phyloP scores from a whole-genome alignment of 2,113 vertebrate genomes.

The Myrmecobius fasciatus region DNA sequence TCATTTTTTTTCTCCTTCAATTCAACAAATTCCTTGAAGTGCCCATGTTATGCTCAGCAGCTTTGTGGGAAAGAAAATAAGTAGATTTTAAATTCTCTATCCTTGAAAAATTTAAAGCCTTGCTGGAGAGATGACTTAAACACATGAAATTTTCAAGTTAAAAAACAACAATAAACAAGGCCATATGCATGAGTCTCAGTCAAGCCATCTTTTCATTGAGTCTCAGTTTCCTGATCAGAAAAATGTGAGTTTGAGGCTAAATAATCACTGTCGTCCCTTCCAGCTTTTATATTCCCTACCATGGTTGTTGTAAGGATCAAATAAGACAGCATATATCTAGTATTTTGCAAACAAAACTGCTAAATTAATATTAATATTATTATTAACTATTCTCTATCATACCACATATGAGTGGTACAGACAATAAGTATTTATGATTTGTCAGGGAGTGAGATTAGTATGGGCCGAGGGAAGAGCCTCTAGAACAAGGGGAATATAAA shows the following conservation, averaged over 20 bases:
- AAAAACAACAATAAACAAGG: background rate
- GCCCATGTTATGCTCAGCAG: background rate
- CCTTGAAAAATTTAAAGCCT: conserved; percentile 13
- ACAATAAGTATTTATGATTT: background rate
- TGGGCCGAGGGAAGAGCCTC: background rate
- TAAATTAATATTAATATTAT: background rate
- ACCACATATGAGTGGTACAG: background rate
- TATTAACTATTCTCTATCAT: background rate
- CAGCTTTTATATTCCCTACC: background rate
- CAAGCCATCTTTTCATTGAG: background rate
- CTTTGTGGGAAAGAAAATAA: background rate
- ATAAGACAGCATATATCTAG: background rate
- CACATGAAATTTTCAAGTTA: background rate
- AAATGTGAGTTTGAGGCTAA: background rate
- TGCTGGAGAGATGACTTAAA: background rate
- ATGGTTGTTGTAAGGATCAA: background rate
- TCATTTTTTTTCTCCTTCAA: background rate
- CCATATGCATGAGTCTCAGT: too few species aligned
- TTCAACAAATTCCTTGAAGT: background rate
- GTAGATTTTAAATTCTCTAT: background rate
- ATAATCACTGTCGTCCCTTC: background rate
- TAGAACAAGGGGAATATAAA: background rate
- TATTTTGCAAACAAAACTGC: background rate
- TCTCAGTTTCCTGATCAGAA: background rate
- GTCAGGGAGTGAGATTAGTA: background rate